Evolutionary conservation across 2,888 invertebrate species (phyloP).

Genomic region (Diaperis boleti): DNA sequence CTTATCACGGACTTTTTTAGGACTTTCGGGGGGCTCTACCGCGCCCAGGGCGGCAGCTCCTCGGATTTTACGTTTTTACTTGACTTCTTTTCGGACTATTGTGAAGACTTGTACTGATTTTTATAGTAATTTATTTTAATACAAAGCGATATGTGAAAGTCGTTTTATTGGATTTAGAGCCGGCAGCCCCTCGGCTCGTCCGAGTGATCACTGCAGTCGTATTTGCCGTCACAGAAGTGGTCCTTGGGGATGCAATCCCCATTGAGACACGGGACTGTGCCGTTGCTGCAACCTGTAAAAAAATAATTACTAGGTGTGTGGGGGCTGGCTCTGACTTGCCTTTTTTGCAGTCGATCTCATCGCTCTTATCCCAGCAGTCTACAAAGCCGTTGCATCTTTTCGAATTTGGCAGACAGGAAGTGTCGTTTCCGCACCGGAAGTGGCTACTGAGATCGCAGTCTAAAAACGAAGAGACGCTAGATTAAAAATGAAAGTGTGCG

Average conservation of each 20-base stretch:
- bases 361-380: constrained; percentile 84
- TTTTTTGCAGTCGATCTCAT: constrained; percentile 79
- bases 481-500: neutral
- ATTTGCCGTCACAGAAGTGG: constrained; percentile 75
- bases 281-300: constrained; percentile 48
- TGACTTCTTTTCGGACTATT: constrained; percentile 59
- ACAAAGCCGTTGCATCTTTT: constrained; percentile 79
- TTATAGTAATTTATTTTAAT: constrained; percentile 25
- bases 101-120: constrained; percentile 50
- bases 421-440: constrained; percentile 80
- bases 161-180: constrained; percentile 19
- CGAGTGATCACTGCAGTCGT: constrained; percentile 76
- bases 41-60: constrained; percentile 42
- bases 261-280: constrained; percentile 68
- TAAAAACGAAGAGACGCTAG: constrained; percentile 59
- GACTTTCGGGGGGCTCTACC: constrained; percentile 49
- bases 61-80: constrained; percentile 55
- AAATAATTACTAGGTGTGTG: too few relatives aligned
- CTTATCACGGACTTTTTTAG: constrained; percentile 54
- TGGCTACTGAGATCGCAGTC: constrained; percentile 76
- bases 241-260: constrained; percentile 73
- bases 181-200: constrained; percentile 75
- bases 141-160: constrained; percentile 1
- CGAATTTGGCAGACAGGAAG: constrained; percentile 78
- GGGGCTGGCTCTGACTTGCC: constrained; percentile 69